Conservation (phyloP, 2,113 vertebrate genomes). For the Capreolus pygargus region DNA sequence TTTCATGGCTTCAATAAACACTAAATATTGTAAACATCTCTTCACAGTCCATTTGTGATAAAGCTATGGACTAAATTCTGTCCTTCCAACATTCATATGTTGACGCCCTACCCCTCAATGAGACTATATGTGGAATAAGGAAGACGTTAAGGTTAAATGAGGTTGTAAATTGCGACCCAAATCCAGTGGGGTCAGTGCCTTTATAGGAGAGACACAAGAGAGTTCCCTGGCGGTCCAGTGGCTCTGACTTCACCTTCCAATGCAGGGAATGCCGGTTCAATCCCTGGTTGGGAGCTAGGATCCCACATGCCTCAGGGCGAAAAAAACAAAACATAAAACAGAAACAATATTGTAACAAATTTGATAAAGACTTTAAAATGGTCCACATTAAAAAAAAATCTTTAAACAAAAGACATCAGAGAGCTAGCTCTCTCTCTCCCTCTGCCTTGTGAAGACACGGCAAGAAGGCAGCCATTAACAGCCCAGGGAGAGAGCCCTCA, state of each 20-base stretch:
- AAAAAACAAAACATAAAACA: background rate
- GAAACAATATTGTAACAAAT: background rate
- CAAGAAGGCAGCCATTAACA: background rate
- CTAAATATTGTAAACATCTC: background rate
- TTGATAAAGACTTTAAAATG: background rate
- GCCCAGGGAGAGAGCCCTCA: background rate
- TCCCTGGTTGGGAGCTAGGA: background rate
- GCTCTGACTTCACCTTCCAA: background rate
- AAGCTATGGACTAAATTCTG: background rate
- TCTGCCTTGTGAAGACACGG: background rate
- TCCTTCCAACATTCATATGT: background rate
- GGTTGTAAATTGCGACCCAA: too few species aligned
- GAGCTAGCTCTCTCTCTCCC: background rate
- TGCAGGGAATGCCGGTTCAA: background rate
- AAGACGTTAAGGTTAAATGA: background rate
- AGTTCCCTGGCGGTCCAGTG: background rate
- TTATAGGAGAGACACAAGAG: background rate
- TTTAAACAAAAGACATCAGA: background rate
- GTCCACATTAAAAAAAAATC: background rate
- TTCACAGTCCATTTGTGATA: background rate
- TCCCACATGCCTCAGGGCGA: background rate
- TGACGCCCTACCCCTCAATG: background rate
- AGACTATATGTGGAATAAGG: background rate
- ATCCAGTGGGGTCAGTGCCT: background rate
- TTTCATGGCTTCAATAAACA: background rate